phyloP scores from a whole-genome alignment of 2,888 invertebrate genomes.

The Latrodectus elegans region DNA sequence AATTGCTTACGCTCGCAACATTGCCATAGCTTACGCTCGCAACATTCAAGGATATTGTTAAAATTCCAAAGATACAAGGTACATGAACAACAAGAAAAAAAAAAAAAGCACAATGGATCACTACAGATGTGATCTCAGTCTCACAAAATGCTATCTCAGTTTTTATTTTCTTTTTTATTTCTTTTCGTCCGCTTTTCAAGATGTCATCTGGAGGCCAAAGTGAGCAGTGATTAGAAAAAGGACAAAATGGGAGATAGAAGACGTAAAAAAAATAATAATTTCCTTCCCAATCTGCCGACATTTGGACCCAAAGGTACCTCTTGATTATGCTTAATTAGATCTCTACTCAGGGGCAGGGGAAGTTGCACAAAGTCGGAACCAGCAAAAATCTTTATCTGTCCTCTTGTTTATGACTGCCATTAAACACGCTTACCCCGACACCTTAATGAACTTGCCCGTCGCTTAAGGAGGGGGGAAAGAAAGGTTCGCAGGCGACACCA shows the following conservation, averaged over 20 bases:
- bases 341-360: constrained; percentile 8
- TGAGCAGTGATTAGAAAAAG: background rate
- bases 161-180: background rate
- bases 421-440: constrained; percentile 67
- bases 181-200: background rate
- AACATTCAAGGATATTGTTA: too few species aligned
- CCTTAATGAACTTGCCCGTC: constrained; percentile 55
- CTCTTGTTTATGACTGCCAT: constrained; percentile 66
- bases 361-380: background rate
- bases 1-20: too few species aligned
- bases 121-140: too few species aligned
- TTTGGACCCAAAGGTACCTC: constrained; percentile 57
- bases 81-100: too few species aligned
- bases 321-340: constrained; percentile 67
- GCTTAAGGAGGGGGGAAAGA: constrained; percentile 35
- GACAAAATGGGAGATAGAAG: constrained; percentile 3
- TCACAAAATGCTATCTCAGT: too few species aligned
- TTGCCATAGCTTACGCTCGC: too few species aligned
- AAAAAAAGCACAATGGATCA: too few species aligned
- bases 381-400: constrained; percentile 44
- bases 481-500: constrained; percentile 17
- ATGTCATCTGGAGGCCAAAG: background rate
- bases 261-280: constrained; percentile 12
- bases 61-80: too few species aligned
- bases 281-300: constrained; percentile 52